Evolutionary conservation across 2,888 invertebrate species (phyloP), one percentile per base, ranked within the genome.

Genomic region (Hecatera dysodea): DNA sequence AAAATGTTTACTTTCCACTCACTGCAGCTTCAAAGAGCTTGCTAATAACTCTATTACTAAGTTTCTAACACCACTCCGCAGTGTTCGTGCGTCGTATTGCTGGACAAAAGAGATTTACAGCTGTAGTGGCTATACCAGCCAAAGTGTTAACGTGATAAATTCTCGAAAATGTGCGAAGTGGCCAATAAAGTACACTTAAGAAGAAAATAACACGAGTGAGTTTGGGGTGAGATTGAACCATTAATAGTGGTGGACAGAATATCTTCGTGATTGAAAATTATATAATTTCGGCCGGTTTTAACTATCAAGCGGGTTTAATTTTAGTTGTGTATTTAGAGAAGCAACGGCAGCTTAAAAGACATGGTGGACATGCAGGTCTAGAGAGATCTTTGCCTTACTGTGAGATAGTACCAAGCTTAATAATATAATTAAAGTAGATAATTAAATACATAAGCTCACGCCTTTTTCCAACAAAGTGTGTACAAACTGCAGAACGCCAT

Each of bases 31-130:
- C 50, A 65, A 78, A 78, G 80, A 87, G 88, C 85, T 87, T 80
- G 85, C 86, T 88, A 86, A 90, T 92, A 92, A 92, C 90, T 90
- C 84, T 86, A 89, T 91, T 91, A 90, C 80, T 53, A 89, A 92
- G 86, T 92, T 91, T 80, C 86, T 88, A 88, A 89, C 80, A 83
- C 80, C 61, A 76, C 84, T 84, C 75, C 55, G 56, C 55, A 67
- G 70, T 57, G 63, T 68, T 80, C 68, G 66, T 66, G 64, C 59
- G 53, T 72, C 67, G 78, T 78, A 80, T 82, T 78, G 80, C 69
- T 60, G 77, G 62, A 71, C 60, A 77, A 85, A 85, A 72, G 77
- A 48, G 81, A 86, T 83, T 85, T 83, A 79, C 76, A 75, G 68
- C 65, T 61, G 60, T 53, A 62, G 24, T 55, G 63, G 67, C 24